These are phyloP conservation scores for Pangasius sanitwongsei DNA, from an alignment of 2,797 vertebrate genomes.

Conservation along the genomic window DNA sequence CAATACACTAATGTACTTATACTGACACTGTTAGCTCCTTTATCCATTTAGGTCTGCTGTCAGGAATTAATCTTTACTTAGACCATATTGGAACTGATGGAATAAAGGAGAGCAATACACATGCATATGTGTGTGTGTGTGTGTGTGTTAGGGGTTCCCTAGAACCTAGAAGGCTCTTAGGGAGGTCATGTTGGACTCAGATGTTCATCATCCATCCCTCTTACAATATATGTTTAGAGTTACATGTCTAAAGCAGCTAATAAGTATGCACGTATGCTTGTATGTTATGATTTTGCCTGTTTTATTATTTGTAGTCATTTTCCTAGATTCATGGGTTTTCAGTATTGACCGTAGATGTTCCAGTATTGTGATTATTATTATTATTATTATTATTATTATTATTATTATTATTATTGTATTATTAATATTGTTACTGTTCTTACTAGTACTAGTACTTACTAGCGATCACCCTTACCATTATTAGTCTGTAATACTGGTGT, in stretches of 20 bases:
- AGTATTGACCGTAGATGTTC: background rate
- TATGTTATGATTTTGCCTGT: background rate
- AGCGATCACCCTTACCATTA: background rate
- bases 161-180: slow-evolving; percentile 15
- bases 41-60: slow-evolving; percentile 48
- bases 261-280: background rate
- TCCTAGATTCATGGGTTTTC: background rate
- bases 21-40: slow-evolving; percentile 40
- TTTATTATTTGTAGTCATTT: background rate
- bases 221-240: background rate
- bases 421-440: background rate
- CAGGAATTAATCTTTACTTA: slow-evolving; percentile 48
- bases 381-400: background rate
- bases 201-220: slow-evolving; percentile 7
- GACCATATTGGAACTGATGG: slow-evolving; percentile 17
- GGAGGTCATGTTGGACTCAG: slow-evolving; percentile 32
- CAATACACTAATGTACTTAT: slow-evolving; percentile 45
- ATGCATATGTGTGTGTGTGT: background rate
- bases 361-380: background rate
- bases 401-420: background rate
- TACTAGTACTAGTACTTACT: background rate
- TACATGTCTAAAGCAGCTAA: background rate
- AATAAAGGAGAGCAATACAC: slow-evolving; percentile 17
- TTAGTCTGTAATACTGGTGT: background rate
- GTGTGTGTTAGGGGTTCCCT: background rate